Conservation (phyloP, 2,888 invertebrate species). For the Fabriciana adippe region DNA sequence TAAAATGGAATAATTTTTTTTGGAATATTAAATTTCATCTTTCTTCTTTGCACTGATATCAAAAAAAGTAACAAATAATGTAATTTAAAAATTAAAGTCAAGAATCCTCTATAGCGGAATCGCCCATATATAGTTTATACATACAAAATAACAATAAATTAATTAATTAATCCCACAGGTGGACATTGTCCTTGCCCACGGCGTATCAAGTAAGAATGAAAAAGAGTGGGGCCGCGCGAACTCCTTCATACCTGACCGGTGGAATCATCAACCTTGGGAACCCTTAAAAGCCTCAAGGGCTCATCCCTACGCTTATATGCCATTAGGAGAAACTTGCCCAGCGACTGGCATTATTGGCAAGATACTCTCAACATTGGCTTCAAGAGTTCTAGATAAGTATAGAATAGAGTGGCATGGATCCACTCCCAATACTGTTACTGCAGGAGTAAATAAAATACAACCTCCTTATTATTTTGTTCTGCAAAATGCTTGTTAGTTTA, state of each 20-base stretch:
- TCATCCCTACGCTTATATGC: slow-evolving; percentile 63
- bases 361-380: slow-evolving; percentile 60
- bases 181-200: slow-evolving; percentile 74
- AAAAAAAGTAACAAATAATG: too few relatives aligned
- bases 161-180: slow-evolving; percentile 50
- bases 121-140: too few relatives aligned
- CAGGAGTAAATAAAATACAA: slow-evolving; percentile 67
- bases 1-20: too few relatives aligned
- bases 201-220: slow-evolving; percentile 67
- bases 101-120: too few relatives aligned
- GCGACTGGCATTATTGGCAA: slow-evolving; percentile 59
- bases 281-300: slow-evolving; percentile 64
- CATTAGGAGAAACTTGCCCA: slow-evolving; percentile 69
- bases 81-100: too few relatives aligned
- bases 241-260: slow-evolving; percentile 71
- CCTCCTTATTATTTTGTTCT: slow-evolving; percentile 71
- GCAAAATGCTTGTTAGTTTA: slow-evolving; percentile 58
- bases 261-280: slow-evolving; percentile 64
- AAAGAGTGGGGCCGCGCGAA: slow-evolving; percentile 68
- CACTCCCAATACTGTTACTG: slow-evolving; percentile 55
- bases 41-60: too few relatives aligned
- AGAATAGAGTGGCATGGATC: slow-evolving; percentile 77
- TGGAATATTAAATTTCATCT: too few relatives aligned
- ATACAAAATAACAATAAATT: too few relatives aligned
- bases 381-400: slow-evolving; percentile 63